These are phyloP conservation scores for Caenorhabditis wallacei DNA, from an alignment of 2,888 invertebrate genomes.

Conservation along the genomic window DNA sequence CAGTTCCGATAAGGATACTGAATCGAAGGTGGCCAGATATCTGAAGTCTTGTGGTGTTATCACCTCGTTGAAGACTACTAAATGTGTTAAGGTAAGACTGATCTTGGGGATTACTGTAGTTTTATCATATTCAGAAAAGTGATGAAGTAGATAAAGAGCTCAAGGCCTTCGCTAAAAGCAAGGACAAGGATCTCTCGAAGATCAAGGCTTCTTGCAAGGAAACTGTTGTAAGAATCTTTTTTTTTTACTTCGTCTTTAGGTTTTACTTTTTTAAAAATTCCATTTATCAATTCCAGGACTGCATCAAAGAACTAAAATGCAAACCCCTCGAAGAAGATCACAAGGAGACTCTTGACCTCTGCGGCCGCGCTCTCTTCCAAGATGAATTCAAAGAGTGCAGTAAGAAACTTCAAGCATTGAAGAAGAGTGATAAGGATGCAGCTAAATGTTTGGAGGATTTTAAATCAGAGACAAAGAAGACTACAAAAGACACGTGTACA, in stretches of 20 bases:
- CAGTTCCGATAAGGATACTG: slow-evolving; percentile 51
- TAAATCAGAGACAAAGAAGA: slow-evolving; percentile 56
- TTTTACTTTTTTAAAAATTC: too few species aligned
- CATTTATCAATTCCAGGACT: slow-evolving; percentile 23
- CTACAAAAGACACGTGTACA: slow-evolving; percentile 50
- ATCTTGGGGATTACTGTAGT: neutral
- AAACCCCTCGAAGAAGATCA: slow-evolving; percentile 54
- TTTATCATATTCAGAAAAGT: slow-evolving; percentile 14
- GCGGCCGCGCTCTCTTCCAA: slow-evolving; percentile 47
- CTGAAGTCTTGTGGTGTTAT: slow-evolving; percentile 55
- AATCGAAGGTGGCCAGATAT: slow-evolving; percentile 49
- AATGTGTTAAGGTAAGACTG: slow-evolving; percentile 42
- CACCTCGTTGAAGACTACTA: slow-evolving; percentile 38
- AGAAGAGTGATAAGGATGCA: slow-evolving; percentile 42
- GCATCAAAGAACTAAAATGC: slow-evolving; percentile 57
- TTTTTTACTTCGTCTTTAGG: too few species aligned
- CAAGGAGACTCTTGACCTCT: slow-evolving; percentile 51
- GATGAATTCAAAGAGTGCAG: slow-evolving; percentile 59
- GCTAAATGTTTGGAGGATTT: slow-evolving; percentile 54
- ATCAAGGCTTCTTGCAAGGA: slow-evolving; percentile 51
- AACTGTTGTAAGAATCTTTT: slow-evolving; percentile 37
- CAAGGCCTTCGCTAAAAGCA: slow-evolving; percentile 47
- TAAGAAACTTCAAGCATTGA: slow-evolving; percentile 48
- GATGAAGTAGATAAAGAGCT: slow-evolving; percentile 50
- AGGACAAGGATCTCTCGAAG: slow-evolving; percentile 47